phyloP scores from a whole-genome alignment of 2,797 vertebrate genomes.

The Scarus forsteni region DNA sequence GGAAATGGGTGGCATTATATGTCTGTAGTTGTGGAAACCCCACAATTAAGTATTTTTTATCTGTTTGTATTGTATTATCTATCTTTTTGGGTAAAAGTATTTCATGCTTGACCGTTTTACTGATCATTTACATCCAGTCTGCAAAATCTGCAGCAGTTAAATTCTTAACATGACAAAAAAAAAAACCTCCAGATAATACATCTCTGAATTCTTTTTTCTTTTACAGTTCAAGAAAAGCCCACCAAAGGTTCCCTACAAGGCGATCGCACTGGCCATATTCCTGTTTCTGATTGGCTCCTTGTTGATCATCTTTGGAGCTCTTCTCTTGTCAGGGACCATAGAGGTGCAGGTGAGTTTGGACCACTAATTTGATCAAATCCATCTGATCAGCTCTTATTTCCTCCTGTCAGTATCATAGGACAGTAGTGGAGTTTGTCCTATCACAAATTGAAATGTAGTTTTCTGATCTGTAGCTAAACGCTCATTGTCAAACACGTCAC shows the following conservation, averaged over 20 bases:
- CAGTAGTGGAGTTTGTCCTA: neutral
- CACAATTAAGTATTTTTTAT: too few relatives aligned
- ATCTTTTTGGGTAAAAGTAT: too few relatives aligned
- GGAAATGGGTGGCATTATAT: too few relatives aligned
- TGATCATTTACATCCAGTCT: too few relatives aligned
- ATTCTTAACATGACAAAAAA: too few relatives aligned
- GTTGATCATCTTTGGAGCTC: conserved; percentile 92
- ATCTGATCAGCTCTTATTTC: neutral
- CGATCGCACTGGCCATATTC: conserved; percentile 91
- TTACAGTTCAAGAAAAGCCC: conserved; percentile 94
- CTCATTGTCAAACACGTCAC: conserved; percentile 23
- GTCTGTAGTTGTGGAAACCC: too few relatives aligned
- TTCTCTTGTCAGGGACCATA: conserved; percentile 92
- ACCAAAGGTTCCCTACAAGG: conserved; percentile 95
- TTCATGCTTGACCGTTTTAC: too few relatives aligned
- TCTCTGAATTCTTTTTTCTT: neutral
- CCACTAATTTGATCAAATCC: neutral
- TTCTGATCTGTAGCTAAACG: conserved; percentile 7
- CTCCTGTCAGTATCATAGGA: neutral
- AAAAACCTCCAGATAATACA: neutral
- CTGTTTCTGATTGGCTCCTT: conserved; percentile 94
- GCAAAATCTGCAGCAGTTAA: too few relatives aligned
- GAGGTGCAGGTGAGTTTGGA: conserved; percentile 87
- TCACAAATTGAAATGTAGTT: neutral
- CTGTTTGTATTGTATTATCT: too few relatives aligned